Conservation (phyloP, 2,797 vertebrate species). For the Enteromius mattozi region DNA sequence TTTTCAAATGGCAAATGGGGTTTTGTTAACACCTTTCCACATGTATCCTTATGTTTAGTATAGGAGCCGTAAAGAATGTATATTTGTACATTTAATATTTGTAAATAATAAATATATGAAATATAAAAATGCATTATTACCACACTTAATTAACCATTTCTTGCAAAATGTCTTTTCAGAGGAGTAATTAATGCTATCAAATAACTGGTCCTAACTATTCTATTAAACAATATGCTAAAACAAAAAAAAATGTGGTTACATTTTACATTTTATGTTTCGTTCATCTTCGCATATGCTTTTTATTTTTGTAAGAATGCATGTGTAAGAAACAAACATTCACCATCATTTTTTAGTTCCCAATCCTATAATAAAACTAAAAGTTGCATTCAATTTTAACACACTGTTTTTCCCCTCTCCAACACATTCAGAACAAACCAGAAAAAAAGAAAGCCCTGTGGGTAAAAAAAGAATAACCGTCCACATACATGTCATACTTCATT, state of each 20-base stretch:
- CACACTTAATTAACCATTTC: too few relatives aligned
- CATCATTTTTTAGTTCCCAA: background rate
- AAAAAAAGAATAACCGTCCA: slow-evolving; percentile 17
- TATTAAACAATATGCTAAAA: background rate
- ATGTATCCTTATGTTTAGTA: background rate
- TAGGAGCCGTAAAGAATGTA: background rate
- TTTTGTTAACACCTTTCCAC: slow-evolving; percentile 25
- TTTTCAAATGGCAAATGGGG: background rate
- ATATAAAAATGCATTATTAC: background rate
- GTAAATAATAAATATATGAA: background rate
- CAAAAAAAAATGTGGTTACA: too few relatives aligned
- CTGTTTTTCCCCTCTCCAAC: background rate
- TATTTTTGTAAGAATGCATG: background rate
- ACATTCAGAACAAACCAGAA: slow-evolving; percentile 1
- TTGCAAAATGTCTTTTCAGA: background rate
- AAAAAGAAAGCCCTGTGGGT: background rate
- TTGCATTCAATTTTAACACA: background rate
- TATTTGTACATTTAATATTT: background rate
- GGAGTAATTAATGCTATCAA: background rate
- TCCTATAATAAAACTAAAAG: background rate
- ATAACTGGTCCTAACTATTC: background rate
- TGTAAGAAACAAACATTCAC: background rate
- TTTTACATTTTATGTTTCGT: background rate
- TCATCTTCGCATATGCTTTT: background rate
- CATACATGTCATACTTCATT: slow-evolving; percentile 31